Evolutionary conservation across 2,888 invertebrate species (phyloP).

Genomic region (Drosophila meridiana): DNA sequence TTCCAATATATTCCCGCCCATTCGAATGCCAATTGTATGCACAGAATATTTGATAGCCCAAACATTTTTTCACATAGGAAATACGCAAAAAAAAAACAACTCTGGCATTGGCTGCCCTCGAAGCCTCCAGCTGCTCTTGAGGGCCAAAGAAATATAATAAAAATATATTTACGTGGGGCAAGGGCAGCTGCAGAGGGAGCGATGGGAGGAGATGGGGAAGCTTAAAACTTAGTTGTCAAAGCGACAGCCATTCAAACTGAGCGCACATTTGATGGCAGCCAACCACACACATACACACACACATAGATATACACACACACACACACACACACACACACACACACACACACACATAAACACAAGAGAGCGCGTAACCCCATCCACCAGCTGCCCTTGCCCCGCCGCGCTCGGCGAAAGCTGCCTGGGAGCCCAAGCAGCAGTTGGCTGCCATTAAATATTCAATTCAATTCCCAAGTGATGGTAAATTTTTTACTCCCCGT

Average conservation of each 20-base stretch:
- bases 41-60: slow-evolving; percentile 2
- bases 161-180: slow-evolving; percentile 18
- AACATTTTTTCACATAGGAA: slow-evolving; percentile 5
- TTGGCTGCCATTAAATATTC: slow-evolving; percentile 80
- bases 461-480: slow-evolving; percentile 67
- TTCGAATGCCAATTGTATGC: slow-evolving; percentile 1
- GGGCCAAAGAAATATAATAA: slow-evolving; percentile 22
- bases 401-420: slow-evolving; percentile 7
- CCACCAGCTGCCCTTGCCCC: slow-evolving; percentile 11
- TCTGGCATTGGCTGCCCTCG: slow-evolving; percentile 32
- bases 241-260: slow-evolving; percentile 42
- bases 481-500: slow-evolving; percentile 30
- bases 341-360: slow-evolving; percentile 21
- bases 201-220: background rate
- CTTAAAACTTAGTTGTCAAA: slow-evolving; percentile 38
- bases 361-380: slow-evolving; percentile 14
- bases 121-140: background rate
- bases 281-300: slow-evolving; percentile 38
- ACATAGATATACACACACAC: slow-evolving; percentile 37
- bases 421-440: slow-evolving; percentile 61
- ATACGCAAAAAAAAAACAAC: slow-evolving; percentile 1
- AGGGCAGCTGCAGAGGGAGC: background rate
- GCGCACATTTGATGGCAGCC: slow-evolving; percentile 43
- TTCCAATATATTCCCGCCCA: background rate
- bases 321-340: slow-evolving; percentile 20